Evolutionary conservation across 1,140 invertebrate species (phyloP).

Genomic region (Reticulitermes speratus): DNA sequence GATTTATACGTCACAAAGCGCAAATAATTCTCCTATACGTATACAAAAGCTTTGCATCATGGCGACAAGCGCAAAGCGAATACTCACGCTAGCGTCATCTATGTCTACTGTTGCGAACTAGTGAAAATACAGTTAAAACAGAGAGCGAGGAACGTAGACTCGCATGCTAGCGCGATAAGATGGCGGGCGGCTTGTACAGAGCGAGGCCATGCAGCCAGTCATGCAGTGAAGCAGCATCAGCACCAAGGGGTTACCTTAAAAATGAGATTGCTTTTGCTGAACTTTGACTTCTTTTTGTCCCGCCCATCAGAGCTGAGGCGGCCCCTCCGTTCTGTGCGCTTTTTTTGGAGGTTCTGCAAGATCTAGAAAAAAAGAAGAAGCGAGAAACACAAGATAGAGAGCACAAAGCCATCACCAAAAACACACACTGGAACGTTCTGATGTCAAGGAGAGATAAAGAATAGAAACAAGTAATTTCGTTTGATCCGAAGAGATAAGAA

Average conservation of each 20-base stretch:
- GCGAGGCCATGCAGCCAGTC: slow-evolving; percentile 2
- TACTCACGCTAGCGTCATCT: background rate
- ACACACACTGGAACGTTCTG: slow-evolving; percentile 28
- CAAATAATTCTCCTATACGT: background rate
- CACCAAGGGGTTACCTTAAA: slow-evolving; percentile 81
- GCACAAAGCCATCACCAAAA: slow-evolving; percentile 33
- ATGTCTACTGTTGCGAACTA: background rate
- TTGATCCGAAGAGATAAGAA: slow-evolving; percentile 20
- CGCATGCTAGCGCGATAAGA: background rate
- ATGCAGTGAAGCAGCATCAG: slow-evolving; percentile 20
- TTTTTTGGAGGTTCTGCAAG: slow-evolving; percentile 96
- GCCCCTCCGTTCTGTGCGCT: slow-evolving; percentile 90
- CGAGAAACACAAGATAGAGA: slow-evolving; percentile 38
- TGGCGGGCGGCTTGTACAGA: slow-evolving; percentile 1
- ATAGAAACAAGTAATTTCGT: background rate
- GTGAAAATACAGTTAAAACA: background rate
- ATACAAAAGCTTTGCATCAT: background rate
- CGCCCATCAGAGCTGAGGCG: slow-evolving; percentile 82
- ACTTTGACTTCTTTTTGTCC: slow-evolving; percentile 83
- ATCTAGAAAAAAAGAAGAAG: slow-evolving; percentile 80
- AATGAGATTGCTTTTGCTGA: slow-evolving; percentile 94
- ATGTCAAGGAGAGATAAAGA: slow-evolving; percentile 6
- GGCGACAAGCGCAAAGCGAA: slow-evolving; percentile 2
- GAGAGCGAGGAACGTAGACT: background rate
- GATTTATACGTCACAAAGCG: background rate